A percentile compares a stretch with the other conserved stretches of the same genome.
These are phyloP conservation scores for Megalurothrips usitatus DNA, from an alignment of 2,888 invertebrate species.

Conservation along the genomic window DNA sequence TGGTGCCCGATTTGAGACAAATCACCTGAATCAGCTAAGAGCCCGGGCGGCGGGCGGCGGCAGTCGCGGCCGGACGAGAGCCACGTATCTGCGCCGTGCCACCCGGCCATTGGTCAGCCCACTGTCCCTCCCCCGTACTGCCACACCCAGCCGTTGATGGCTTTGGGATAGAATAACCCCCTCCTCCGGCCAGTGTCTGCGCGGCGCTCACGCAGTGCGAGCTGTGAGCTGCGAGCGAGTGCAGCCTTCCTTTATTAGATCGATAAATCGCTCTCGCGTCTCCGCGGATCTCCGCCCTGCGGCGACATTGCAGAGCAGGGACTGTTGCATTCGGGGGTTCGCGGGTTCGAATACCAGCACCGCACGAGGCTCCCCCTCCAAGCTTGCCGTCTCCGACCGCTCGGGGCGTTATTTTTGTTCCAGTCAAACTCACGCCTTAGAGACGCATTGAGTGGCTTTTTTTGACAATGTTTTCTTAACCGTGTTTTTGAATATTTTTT, in stretches of 20 bases:
- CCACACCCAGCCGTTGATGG: slow-evolving; percentile 2
- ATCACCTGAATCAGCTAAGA: slow-evolving; percentile 25
- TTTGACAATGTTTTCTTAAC: too few species aligned
- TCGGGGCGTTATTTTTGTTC: too few species aligned
- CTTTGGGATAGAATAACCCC: slow-evolving; percentile 5
- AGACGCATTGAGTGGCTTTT: too few species aligned
- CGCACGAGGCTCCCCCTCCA: too few species aligned
- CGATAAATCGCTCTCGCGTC: not conserved
- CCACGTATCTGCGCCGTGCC: not conserved
- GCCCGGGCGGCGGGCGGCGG: too few species aligned
- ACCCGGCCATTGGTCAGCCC: not conserved
- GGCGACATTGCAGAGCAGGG: too few species aligned
- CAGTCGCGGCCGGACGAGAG: not conserved
- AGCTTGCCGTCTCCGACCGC: too few species aligned
- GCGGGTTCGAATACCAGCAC: too few species aligned
- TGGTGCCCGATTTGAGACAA: not conserved
- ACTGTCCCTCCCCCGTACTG: not conserved
- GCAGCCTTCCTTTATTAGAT: not conserved
- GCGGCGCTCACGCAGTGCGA: not conserved
- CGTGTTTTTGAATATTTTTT: too few species aligned
- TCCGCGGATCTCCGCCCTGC: too few species aligned
- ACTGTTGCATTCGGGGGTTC: too few species aligned
- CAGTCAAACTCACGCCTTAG: too few species aligned
- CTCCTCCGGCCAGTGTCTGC: not conserved
- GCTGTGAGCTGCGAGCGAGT: not conserved